These are phyloP conservation scores for Myotis davidii DNA, from an alignment of 2,113 vertebrate species.

Conservation along the genomic window DNA sequence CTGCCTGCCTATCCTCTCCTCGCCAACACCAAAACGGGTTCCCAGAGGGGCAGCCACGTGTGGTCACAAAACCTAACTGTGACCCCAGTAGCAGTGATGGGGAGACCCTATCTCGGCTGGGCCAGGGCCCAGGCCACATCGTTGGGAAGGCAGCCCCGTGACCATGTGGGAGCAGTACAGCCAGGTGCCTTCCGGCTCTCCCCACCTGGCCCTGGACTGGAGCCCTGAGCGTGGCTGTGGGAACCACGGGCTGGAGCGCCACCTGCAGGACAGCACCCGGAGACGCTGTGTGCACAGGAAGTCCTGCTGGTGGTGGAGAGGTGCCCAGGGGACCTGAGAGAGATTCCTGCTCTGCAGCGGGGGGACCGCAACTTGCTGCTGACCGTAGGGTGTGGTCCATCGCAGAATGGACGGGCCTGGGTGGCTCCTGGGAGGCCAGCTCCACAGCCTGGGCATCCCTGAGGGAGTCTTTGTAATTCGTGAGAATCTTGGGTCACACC, in stretches of 20 bases:
- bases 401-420: no score
- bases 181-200: neutral
- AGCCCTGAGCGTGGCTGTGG: neutral
- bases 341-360: fast-evolving
- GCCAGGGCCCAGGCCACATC: no score
- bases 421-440: neutral
- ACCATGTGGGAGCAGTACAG: neutral
- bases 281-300: neutral
- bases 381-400: fast-evolving
- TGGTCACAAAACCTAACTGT: neutral
- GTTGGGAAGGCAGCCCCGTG: neutral
- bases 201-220: neutral
- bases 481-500: neutral
- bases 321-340: neutral
- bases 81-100: fast-evolving
- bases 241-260: neutral
- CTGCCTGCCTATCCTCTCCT: neutral
- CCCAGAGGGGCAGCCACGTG: no score
- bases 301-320: neutral
- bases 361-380: neutral
- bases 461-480: neutral
- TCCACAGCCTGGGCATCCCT: neutral
- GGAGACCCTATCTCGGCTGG: neutral
- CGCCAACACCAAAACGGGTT: fast-evolving
- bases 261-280: neutral